Evolutionary conservation across 2,888 invertebrate species (phyloP).

Genomic region (Luffia ferchaultella): DNA sequence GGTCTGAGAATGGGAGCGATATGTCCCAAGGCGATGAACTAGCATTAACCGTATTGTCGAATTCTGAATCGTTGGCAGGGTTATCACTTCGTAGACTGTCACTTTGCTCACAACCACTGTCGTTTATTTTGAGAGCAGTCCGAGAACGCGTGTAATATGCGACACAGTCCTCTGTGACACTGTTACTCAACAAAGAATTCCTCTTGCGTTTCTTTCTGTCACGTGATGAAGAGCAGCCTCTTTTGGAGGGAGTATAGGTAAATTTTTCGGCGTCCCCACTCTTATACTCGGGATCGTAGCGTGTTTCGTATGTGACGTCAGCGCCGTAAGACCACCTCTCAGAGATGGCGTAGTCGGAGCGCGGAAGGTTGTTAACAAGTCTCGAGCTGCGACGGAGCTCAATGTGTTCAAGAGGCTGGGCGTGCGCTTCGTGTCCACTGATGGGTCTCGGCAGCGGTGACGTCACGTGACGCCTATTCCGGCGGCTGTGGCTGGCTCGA

Average conservation of each 20-base stretch:
- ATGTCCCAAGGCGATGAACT: neutral
- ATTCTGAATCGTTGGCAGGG: conserved; percentile 16
- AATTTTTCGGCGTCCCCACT: conserved; percentile 38
- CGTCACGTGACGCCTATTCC: conserved; percentile 38
- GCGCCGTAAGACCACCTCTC: conserved; percentile 67
- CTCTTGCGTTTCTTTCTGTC: conserved; percentile 49
- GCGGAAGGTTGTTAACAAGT: conserved; percentile 52
- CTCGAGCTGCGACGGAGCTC: conserved; percentile 56
- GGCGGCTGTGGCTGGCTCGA: conserved; percentile 49
- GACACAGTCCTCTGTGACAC: conserved; percentile 43
- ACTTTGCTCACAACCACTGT: conserved; percentile 46
- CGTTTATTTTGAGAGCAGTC: conserved; percentile 50
- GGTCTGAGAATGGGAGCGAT: neutral
- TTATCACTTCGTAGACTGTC: conserved; percentile 18
- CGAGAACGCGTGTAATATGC: conserved; percentile 58
- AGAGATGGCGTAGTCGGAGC: conserved; percentile 63
- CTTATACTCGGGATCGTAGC: conserved; percentile 40
- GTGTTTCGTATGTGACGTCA: conserved; percentile 56
- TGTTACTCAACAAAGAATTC: conserved; percentile 27
- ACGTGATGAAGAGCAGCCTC: conserved; percentile 51
- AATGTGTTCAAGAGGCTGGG: conserved; percentile 44
- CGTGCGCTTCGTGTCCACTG: conserved; percentile 35
- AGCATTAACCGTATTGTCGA: neutral
- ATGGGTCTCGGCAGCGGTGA: conserved; percentile 44
- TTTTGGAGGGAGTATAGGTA: conserved; percentile 35